Base-by-base conservation (phyloP, 2,888 invertebrate species). In the Lacanobia oleracea region DNA sequence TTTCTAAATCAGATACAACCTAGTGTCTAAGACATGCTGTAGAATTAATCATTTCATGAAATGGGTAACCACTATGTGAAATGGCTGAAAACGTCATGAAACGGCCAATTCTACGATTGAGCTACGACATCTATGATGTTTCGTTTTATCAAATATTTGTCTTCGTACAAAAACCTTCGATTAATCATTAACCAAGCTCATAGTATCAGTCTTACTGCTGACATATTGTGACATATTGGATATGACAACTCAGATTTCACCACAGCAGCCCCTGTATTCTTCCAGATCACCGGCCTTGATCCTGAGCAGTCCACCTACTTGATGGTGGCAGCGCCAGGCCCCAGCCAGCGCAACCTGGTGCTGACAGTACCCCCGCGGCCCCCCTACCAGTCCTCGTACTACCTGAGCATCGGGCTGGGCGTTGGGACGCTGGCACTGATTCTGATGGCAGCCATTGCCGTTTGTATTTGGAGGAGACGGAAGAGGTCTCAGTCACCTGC, bases 401-500 rank as follows among this genome's bases (percentile, higher is more conserved):
- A 91, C 54, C 63, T 94, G 3, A 90, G 94, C 67, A 88, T 97
- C 33, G 94, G 96, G 0, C 88, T 97, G 33, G 96, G 96, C 0
- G 90, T 95, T 9, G 93, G 93, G 0, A 90, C 96, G 37, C 92
- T 96, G 9, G 59, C 96, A 14, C 74, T 96, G 51, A 95, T 63
- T 84, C 8, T 96, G 59, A 37, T 96, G 21, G 89, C 93, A 1
- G 94, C 93, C 43, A 91, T 93, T 0, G 92, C 92, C 10, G 91
- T 96, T 53, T 95, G 96, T 79, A 70, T 96, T 14, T 95, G 96
- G 91, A 91, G 96, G 27, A 91, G 93, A 37, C 92, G 93, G 64
- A 96, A 94, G 73, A 81, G 88, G n/a, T 67, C 82, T 0, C 83
- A 90, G 0, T 89, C 92, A 0, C 91, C 92, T 0, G 70, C 79